Base-by-base conservation (phyloP, 2,797 vertebrate genomes). In the Thaleichthys pacificus region DNA sequence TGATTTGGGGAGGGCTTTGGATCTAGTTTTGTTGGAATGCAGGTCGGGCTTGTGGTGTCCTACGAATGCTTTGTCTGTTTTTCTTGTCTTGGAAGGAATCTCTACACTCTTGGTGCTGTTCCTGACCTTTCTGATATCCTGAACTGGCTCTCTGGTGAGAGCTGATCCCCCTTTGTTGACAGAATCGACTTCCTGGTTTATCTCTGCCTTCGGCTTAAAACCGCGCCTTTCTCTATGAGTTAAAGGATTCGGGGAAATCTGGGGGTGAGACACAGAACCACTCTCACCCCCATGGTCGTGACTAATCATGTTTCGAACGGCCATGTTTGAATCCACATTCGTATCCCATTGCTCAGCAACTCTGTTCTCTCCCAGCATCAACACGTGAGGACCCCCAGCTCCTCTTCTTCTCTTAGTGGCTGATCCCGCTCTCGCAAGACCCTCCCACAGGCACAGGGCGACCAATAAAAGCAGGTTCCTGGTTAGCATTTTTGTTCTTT, bases 21-120 rank as follows among this genome's bases (percentile, higher is more conserved):
- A 84, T 77, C 80, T 84, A 76, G 92, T 94, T 89, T 87, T 92
- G 70, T 94, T 94, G 66, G 80, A 75, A 74, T 90, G 91, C 22
- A 82, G 22, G 24, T 93, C 91, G 5, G 69, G 17, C 57, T 91
- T 93, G 73, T 82, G 92, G 72, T 85, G 90, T 63, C 84, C 11
- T n/a, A 80, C 12, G 65, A 85, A 84, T 0, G 61, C 73, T 73
- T 91, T 94, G 32, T 92, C 90, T 3, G 73, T 28, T 72, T 8
- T 82, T 38, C 57, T 88, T 7, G 67, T 73, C 78, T 86, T 92
- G 15, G 72, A 12, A 12, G 70, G 11, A 11, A 67, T 51, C 42
- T 91, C 89, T 11, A 64, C 68, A 42, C 35, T 88, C 77, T 79
- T 93, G 14, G 89, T 93, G 75, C 57, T 87, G 75, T 94, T 94